Base-by-base conservation (phyloP, 2,113 vertebrate genomes). In the Ariopsis seemanni region DNA sequence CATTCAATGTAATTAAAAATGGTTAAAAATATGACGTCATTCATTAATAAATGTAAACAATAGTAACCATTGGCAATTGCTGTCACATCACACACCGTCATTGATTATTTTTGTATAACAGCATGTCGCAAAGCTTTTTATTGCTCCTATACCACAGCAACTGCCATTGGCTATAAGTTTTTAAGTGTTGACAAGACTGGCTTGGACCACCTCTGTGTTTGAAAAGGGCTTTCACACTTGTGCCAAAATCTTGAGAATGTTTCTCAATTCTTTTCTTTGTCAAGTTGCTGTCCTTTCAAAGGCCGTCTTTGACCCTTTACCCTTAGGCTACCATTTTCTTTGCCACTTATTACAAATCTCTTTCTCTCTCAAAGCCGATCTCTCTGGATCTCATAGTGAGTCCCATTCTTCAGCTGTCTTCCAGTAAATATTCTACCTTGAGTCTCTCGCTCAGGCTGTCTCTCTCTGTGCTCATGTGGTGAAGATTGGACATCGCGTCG, bases 401-500 rank as follows among this genome's bases (percentile, higher is more conserved):
- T 15, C 22, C 69, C 48, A 42, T 30, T 78, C 27, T 53, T 81
- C 27, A 81, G n/a, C 71, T 67, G 17, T 57, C 57, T 17, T 52
- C 62, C 27, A 69, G 14, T 77, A n/a, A n/a, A 42, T 34, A 2
- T 79, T 14, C 18, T 82, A 91, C 89, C 91, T 90, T 91, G 17
- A 90, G 84, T 80, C 89, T 85, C 71, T 90, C 94, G 87, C 94
- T 93, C 84, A 96, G 93, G 86, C 95, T 96, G 82, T 95, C 96
- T 71, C 88, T 79, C 90, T 96, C 96, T n/a, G 93, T 95, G 85
- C 93, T 91, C 96, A 96, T 96, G 89, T 94, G 94, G 82, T 88
- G 89, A 74, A 97, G 93, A 86, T 94, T 93, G n/a, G 93, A 91
- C 82, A 92, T 91, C 27, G 95, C 94, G 82, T 93, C 92, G 83